Conservation (phyloP, 2,113 vertebrate genomes). For the Sceloporus tristichus region DNA sequence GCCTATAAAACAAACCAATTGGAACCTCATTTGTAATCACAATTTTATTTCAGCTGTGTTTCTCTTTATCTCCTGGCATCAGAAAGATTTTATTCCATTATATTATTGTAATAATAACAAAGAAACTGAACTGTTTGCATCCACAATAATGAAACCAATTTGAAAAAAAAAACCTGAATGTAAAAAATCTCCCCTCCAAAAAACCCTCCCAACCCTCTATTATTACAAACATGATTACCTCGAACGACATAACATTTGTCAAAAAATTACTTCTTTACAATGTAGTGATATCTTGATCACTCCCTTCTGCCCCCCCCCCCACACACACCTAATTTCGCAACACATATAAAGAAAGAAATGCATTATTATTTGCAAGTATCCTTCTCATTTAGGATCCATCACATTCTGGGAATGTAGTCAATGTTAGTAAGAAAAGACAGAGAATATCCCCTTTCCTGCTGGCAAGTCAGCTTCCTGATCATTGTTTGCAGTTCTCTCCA, state of each 20-base stretch:
- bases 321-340: neutral
- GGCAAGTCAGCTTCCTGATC: constrained; percentile 87
- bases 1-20: constrained; percentile 72
- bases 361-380: constrained; percentile 41
- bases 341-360: neutral
- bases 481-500: constrained; percentile 83
- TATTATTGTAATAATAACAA: constrained; percentile 60
- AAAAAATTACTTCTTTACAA: constrained; percentile 62
- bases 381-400: constrained; percentile 75
- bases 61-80: constrained; percentile 61
- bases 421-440: constrained; percentile 80
- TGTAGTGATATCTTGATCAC: constrained; percentile 49
- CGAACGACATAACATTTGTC: constrained; percentile 67
- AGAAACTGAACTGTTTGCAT: constrained; percentile 73
- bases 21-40: constrained; percentile 71
- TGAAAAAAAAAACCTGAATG: constrained; percentile 60
- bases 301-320: neutral
- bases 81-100: constrained; percentile 60
- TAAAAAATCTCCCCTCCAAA: constrained; percentile 54
- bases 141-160: constrained; percentile 73
- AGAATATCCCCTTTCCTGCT: constrained; percentile 89
- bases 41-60: constrained; percentile 60
- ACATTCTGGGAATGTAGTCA: constrained; percentile 75
- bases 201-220: constrained; percentile 42
- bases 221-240: constrained; percentile 69